Evolutionary conservation across 2,797 vertebrate genomes (phyloP).

Genomic region (Bufotes viridis): DNA sequence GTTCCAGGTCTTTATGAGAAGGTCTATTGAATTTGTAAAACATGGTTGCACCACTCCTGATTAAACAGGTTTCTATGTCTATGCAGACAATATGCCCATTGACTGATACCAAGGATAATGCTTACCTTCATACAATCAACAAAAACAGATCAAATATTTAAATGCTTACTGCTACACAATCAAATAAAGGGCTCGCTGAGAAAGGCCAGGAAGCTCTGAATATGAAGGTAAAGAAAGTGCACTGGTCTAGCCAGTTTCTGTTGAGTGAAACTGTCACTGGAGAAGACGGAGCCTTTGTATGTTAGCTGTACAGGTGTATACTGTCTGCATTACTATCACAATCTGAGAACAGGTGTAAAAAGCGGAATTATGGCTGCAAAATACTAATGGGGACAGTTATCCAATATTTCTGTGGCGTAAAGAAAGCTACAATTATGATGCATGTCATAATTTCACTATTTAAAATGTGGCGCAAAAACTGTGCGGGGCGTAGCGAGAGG

Average conservation of each 20-base stretch:
- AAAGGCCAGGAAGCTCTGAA: constrained; percentile 4
- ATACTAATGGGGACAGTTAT: neutral
- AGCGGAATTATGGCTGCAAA: neutral
- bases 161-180: neutral
- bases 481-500: too few species aligned
- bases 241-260: constrained; percentile 27
- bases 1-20: neutral
- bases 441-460: too few species aligned
- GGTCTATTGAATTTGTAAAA: neutral
- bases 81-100: constrained; percentile 1
- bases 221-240: neutral
- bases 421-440: too few species aligned
- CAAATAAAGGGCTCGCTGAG: neutral
- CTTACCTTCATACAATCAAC: neutral
- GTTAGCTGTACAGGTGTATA: neutral
- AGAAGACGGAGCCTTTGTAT: neutral
- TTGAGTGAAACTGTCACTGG: neutral
- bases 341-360: neutral
- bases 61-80: constrained; percentile 15
- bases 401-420: too few species aligned
- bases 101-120: neutral
- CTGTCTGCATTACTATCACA: neutral
- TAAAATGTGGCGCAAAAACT: too few species aligned
- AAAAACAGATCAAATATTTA: neutral
- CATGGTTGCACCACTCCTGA: neutral